Evolutionary conservation across 2,797 vertebrate genomes (phyloP).

Genomic region (Trachops cirrhosus): DNA sequence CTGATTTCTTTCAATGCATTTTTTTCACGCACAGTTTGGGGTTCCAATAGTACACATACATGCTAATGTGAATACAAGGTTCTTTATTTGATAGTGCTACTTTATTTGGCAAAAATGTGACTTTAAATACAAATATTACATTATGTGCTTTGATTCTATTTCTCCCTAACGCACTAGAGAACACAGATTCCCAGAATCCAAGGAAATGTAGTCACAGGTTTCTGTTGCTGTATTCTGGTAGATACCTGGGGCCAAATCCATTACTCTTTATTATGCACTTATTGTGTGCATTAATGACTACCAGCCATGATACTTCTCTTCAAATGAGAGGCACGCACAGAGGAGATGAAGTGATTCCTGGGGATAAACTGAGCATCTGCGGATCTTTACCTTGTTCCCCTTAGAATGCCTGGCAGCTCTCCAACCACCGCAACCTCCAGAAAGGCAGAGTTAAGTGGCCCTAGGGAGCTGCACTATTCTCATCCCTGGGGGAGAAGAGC

Average conservation of each 20-base stretch:
- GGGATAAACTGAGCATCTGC: neutral
- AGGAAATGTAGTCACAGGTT: neutral
- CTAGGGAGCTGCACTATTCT: neutral
- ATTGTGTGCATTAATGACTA: neutral
- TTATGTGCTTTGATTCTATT: neutral
- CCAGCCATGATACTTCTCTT: neutral
- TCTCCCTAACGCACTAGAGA: neutral
- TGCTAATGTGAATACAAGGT: neutral
- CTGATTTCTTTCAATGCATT: neutral
- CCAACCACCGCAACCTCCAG: neutral
- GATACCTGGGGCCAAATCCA: neutral
- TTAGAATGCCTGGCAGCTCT: neutral
- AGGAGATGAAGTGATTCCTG: neutral
- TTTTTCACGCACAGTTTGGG: constrained; percentile 6
- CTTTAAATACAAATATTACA: constrained; percentile 7
- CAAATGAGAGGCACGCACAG: neutral
- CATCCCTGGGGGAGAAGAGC: neutral
- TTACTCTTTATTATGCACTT: neutral
- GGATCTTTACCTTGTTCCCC: neutral
- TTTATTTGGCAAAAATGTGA: constrained; percentile 40
- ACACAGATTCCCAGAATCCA: neutral
- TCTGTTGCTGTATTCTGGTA: neutral
- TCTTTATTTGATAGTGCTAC: neutral
- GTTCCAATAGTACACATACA: neutral
- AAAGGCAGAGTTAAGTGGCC: neutral